Base-by-base conservation (phyloP, 1,140 invertebrate genomes). In the Hylaeus volcanicus region DNA sequence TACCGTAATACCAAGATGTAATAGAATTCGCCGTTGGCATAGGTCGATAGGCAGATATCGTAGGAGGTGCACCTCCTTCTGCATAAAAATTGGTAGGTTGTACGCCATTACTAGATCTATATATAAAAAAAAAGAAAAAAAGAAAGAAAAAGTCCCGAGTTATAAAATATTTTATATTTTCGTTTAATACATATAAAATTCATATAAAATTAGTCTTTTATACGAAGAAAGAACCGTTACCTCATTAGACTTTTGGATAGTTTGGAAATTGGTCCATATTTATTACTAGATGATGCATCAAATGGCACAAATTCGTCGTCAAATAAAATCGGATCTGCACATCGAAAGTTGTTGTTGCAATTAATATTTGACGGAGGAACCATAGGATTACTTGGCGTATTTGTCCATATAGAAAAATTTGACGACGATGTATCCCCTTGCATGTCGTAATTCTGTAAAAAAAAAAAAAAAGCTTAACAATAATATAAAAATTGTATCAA, bases 181-280 rank as follows among this genome's bases (percentile, higher is more conserved):
- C 43, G 43, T 37, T 56, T 66, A 9, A 37, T 66, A 43, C 8
- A 56, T 53, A 26, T 26, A 26, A 26, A 26, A 26, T 26, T 26
- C 26, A 26, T 26, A 26, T 26, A 5, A 26, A 6, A n/a, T n/a
- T 2, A 60, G 0, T 8, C 3, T 60, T 61, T 61, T 3, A 11
- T 39, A 37, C n/a, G 12, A 51, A 9, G 12, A 48, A 48, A 5
- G 5, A n/a, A 69, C 48, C 56, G 48, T 77, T 82, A 92, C 91
- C 92, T 91, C 88, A 93, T 89, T 73, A 92, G 84, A 37, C 90
- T 87, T 84, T 95, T 95, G 43, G 94, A 94, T 89, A 96, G 93
- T 81, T 96, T 94, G n/a, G 96, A 97, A 82, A 97, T 97, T 1
- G 97, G 96, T 14, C 96, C 97, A 89, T 96, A 97, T 92, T 96